phyloP scores from a whole-genome alignment of 2,797 vertebrate species.

The Gambusia yucatana region DNA sequence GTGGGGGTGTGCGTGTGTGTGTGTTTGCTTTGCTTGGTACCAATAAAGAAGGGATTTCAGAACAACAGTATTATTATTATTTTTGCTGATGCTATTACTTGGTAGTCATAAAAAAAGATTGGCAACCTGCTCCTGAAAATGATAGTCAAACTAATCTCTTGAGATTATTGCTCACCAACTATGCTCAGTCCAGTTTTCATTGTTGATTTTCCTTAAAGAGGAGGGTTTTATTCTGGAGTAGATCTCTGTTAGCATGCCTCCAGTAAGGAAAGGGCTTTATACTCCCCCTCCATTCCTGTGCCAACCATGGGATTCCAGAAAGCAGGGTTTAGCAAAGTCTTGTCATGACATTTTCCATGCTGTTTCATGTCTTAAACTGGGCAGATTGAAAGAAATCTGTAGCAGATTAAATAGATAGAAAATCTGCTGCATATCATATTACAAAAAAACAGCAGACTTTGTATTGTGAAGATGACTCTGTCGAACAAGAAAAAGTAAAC shows the following conservation, averaged over 20 bases:
- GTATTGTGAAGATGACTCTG: no score
- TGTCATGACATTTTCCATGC: constrained; percentile 2
- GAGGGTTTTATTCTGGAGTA: not conserved
- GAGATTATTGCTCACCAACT: constrained; percentile 1
- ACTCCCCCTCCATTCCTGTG: not conserved
- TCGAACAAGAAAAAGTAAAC: no score
- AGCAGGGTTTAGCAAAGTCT: not conserved
- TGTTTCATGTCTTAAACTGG: not conserved
- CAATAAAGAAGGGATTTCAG: constrained; percentile 40
- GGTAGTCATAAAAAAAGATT: constrained; percentile 27
- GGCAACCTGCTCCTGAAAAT: constrained; percentile 14
- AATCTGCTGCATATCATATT: no score
- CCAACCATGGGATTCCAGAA: not conserved
- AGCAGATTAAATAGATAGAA: no score
- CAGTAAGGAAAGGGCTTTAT: not conserved
- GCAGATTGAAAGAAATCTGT: not conserved
- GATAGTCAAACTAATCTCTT: constrained; percentile 43
- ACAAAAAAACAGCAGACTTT: no score
- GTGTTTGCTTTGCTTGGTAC: not conserved
- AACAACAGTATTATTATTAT: constrained; percentile 56
- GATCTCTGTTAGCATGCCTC: not conserved
- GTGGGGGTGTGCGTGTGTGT: constrained; percentile 1
- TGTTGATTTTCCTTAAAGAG: not conserved
- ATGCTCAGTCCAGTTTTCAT: not conserved
- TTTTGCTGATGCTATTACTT: constrained; percentile 47